phyloP scores from a whole-genome alignment of 2,113 vertebrate genomes.

The Paradoxurus hermaphroditus region DNA sequence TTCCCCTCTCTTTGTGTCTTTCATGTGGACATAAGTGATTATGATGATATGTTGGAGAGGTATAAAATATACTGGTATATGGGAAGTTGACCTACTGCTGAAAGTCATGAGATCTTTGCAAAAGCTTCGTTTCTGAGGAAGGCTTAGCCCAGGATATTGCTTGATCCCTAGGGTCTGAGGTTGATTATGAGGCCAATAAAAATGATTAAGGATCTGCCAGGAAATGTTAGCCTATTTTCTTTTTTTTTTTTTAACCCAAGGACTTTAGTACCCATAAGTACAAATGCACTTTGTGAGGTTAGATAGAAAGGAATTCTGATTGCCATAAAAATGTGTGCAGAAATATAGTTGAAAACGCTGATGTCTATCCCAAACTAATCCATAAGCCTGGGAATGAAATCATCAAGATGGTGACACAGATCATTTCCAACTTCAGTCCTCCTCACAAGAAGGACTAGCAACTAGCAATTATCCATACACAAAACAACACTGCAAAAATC shows the following conservation, averaged over 20 bases:
- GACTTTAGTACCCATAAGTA: background rate
- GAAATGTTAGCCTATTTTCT: background rate
- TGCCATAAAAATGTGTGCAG: constrained; percentile 5
- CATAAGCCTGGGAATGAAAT: background rate
- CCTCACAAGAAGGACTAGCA: background rate
- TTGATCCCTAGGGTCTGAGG: background rate
- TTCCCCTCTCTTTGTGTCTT: background rate
- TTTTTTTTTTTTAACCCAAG: background rate
- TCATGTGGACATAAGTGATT: background rate
- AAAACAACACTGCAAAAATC: background rate
- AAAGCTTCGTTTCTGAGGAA: background rate
- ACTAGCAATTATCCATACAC: background rate
- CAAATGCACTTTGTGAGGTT: background rate
- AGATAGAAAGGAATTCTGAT: background rate
- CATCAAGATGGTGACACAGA: background rate
- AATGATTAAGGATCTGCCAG: background rate
- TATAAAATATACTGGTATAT: background rate
- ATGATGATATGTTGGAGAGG: background rate
- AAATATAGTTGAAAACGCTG: background rate
- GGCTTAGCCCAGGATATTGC: background rate
- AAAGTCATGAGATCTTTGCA: background rate
- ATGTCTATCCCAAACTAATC: background rate
- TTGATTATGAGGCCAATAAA: background rate
- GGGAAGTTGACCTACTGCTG: background rate
- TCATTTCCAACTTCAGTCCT: background rate